phyloP scores from a whole-genome alignment of 2,113 vertebrate species.

The Tragelaphus strepsiceros region DNA sequence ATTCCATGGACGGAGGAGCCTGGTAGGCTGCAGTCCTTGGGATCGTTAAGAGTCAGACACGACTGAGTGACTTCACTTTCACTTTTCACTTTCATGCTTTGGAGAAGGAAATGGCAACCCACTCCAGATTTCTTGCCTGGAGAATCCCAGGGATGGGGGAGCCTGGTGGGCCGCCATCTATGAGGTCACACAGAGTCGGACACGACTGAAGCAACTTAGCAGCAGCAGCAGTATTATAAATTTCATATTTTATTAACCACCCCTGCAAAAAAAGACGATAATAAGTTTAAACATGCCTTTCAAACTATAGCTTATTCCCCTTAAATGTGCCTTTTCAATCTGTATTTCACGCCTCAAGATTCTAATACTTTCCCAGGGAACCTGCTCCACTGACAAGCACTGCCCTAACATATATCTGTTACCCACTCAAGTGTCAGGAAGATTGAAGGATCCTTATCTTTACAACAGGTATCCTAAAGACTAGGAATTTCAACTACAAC shows the following conservation, averaged over 20 bases:
- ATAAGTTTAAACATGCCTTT: not conserved
- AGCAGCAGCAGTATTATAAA: not conserved
- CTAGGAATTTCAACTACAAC: not conserved
- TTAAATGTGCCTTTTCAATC: not conserved
- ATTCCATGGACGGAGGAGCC: no score
- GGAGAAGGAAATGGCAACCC: no score
- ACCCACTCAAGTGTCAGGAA: not conserved
- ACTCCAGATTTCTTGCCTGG: no score
- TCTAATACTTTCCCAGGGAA: not conserved
- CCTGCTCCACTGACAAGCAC: not conserved
- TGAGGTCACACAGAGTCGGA: no score
- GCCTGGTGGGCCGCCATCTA: fast-evolving
- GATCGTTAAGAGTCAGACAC: no score
- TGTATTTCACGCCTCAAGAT: not conserved
- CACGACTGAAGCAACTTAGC: no score
- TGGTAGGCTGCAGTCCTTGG: no score
- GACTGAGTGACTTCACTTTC: no score
- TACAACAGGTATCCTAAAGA: not conserved
- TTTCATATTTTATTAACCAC: not conserved
- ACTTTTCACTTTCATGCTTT: no score
- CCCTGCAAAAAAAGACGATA: not conserved
- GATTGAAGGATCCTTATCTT: not conserved
- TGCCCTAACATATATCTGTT: not conserved
- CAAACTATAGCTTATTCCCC: not conserved
- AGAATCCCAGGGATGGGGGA: no score